Conservation (phyloP, 2,888 invertebrate genomes). For the Meiosimyza decipiens region DNA sequence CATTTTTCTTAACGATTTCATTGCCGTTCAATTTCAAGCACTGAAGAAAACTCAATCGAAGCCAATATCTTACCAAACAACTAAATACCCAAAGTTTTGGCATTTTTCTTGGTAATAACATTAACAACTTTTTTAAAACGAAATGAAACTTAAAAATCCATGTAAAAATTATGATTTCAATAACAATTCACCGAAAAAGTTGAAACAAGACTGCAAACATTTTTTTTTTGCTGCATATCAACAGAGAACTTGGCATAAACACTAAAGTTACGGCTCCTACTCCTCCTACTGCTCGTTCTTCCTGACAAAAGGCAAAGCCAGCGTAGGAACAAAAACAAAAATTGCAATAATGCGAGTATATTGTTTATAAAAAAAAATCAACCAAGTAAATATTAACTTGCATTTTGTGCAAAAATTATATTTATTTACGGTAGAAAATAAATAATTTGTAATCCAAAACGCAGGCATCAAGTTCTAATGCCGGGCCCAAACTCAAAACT, state of each 20-base stretch:
- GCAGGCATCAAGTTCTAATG: slow-evolving; percentile 39
- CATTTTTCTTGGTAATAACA: slow-evolving; percentile 2
- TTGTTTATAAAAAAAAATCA: background rate
- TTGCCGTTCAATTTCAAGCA: background rate
- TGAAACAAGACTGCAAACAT: slow-evolving; percentile 17
- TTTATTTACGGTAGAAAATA: slow-evolving; percentile 30
- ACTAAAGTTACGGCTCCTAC: background rate
- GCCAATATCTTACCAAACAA: slow-evolving; percentile 31
- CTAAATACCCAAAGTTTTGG: slow-evolving; percentile 20
- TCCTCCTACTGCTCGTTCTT: background rate
- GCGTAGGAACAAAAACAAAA: too few species aligned
- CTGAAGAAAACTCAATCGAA: background rate
- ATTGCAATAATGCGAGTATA: background rate
- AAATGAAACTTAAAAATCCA: too few species aligned
- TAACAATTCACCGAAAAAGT: slow-evolving; percentile 14
- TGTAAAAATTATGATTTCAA: background rate
- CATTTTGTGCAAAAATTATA: slow-evolving; percentile 19
- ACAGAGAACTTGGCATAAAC: background rate
- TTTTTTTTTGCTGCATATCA: background rate
- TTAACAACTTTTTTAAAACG: too few species aligned
- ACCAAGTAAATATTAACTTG: slow-evolving; percentile 3
- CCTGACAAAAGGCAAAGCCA: too few species aligned
- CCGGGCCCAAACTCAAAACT: background rate
- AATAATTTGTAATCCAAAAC: slow-evolving; percentile 38
- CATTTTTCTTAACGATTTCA: too few species aligned